phyloP scores from a whole-genome alignment of 2,113 vertebrate species.

The Grantiella picta region DNA sequence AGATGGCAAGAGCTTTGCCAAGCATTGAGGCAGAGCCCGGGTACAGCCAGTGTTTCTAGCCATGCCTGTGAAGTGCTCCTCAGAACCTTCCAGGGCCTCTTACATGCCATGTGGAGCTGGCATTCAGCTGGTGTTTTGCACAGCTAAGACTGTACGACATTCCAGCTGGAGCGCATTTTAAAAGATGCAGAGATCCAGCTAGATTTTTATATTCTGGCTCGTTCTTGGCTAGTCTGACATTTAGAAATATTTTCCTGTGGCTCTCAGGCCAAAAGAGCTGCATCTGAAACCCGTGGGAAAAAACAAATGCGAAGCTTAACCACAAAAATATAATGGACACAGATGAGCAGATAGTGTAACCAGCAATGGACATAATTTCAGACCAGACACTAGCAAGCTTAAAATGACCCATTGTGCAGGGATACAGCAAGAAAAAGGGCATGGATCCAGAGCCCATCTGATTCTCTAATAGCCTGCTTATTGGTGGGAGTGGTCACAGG shows the following conservation, averaged over 20 bases:
- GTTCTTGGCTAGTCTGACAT: background rate
- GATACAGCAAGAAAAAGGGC: background rate
- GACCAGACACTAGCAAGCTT: background rate
- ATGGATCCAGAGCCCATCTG: background rate
- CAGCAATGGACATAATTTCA: background rate
- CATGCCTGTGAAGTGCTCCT: background rate
- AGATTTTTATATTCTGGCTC: constrained; percentile 3
- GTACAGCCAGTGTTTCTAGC: background rate
- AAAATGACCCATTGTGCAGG: background rate
- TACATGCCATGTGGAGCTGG: background rate
- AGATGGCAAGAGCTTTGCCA: background rate
- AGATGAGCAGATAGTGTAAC: background rate
- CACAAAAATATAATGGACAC: background rate
- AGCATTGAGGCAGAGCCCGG: background rate
- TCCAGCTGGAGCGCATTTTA: background rate
- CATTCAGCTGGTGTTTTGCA: background rate
- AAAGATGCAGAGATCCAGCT: background rate
- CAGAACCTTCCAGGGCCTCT: background rate
- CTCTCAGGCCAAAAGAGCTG: background rate
- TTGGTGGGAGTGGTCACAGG: background rate
- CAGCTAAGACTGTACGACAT: background rate
- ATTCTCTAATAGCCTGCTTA: background rate
- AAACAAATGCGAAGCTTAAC: background rate
- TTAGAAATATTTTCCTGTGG: background rate
- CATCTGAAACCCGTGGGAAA: background rate